Evolutionary conservation across 2,113 vertebrate species (phyloP).

Genomic region (Alces alces): DNA sequence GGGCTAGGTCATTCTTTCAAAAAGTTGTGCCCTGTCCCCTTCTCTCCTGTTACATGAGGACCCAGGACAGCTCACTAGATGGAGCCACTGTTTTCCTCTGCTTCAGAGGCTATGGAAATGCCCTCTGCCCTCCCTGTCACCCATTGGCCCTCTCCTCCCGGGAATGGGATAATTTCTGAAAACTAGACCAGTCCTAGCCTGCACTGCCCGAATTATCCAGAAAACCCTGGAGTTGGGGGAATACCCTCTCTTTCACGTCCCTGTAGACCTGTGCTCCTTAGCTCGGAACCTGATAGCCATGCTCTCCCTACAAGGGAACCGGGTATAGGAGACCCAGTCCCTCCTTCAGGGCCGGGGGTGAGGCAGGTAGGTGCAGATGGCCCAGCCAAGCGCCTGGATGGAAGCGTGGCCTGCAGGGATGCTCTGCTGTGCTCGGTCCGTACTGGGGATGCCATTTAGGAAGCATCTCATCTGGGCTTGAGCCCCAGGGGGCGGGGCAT

Average conservation of each 20-base stretch:
- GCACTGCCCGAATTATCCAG: neutral
- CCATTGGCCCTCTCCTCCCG: neutral
- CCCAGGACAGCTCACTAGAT: neutral
- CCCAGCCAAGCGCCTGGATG: fast-evolving
- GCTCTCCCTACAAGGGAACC: neutral
- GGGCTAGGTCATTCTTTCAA: neutral
- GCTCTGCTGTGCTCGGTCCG: neutral
- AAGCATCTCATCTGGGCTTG: neutral
- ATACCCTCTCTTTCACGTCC: neutral
- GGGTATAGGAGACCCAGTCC: neutral
- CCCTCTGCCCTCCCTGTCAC: neutral
- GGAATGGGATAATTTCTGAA: neutral
- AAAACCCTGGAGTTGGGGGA: neutral
- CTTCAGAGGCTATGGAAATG: neutral
- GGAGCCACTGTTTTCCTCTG: neutral
- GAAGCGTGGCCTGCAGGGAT: fast-evolving
- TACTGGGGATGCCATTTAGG: neutral
- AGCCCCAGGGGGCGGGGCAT: no score
- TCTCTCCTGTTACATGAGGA: neutral
- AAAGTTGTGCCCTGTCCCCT: neutral
- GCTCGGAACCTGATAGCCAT: neutral
- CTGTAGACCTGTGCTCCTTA: neutral
- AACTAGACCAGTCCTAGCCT: neutral
- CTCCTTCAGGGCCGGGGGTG: no score
- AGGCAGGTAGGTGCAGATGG: neutral